phyloP scores from a whole-genome alignment of 2,797 vertebrate species.

The Danio albolineatus region DNA sequence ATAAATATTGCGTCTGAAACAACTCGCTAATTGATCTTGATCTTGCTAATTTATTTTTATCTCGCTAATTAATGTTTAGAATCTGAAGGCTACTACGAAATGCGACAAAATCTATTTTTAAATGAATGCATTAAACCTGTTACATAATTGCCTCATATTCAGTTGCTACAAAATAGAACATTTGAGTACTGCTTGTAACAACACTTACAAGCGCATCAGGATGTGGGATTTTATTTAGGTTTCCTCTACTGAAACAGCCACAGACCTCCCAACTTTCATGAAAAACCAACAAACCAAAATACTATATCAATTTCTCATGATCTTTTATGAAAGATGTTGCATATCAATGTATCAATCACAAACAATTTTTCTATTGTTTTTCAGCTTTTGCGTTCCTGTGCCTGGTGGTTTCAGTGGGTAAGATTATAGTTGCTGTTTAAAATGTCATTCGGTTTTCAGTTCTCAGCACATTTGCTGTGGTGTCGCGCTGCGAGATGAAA shows the following conservation, averaged over 20 bases:
- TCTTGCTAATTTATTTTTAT: background rate
- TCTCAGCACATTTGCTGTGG: background rate
- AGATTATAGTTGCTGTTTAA: conserved; percentile 12
- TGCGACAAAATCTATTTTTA: too few species aligned
- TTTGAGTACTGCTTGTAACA: background rate
- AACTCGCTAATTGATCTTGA: background rate
- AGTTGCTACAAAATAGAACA: background rate
- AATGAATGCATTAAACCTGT: background rate
- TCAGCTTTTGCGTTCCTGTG: conserved; percentile 46
- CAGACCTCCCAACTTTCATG: background rate
- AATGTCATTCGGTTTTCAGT: background rate
- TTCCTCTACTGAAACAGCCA: conserved; percentile 14
- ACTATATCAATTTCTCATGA: background rate
- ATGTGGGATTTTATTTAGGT: conserved; percentile 25
- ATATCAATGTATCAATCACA: background rate
- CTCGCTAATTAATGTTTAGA: background rate
- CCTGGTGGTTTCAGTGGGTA: conserved; percentile 49
- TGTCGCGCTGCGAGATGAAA: background rate
- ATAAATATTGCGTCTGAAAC: background rate
- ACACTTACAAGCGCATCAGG: background rate
- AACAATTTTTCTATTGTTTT: background rate
- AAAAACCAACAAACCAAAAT: background rate
- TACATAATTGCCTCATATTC: background rate
- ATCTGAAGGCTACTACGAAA: background rate
- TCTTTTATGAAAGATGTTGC: background rate